Percentiles rank a stretch among this genome's conserved stretches.
These are phyloP conservation scores for Murina feae DNA, from an alignment of 2,113 vertebrate genomes.

Conservation along the genomic window DNA sequence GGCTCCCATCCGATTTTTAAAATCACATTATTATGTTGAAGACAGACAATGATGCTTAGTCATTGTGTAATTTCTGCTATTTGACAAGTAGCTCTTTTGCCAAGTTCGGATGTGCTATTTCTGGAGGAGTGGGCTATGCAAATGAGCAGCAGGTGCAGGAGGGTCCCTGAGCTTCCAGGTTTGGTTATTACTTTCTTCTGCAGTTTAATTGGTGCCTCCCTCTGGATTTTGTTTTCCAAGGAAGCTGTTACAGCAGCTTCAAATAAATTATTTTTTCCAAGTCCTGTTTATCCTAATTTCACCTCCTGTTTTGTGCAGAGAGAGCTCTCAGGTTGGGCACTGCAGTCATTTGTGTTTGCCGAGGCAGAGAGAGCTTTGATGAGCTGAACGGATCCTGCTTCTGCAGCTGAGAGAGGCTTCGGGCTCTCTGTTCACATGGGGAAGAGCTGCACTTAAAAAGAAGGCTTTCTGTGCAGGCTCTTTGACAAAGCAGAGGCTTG, in stretches of 20 bases:
- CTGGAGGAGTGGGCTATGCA: background rate
- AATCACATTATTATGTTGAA: background rate
- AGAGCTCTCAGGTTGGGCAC: background rate
- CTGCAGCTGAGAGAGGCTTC: slow-evolving; percentile 45
- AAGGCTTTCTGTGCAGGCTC: slow-evolving; percentile 60
- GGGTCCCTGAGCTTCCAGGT: too few species aligned
- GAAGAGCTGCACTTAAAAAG: background rate
- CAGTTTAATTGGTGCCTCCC: background rate
- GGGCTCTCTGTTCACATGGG: slow-evolving; percentile 4
- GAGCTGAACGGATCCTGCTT: slow-evolving; percentile 17
- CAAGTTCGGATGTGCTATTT: background rate
- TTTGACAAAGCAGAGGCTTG: slow-evolving; percentile 67
- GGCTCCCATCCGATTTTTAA: background rate
- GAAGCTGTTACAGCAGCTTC: background rate
- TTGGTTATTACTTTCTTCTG: background rate
- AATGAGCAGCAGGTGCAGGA: background rate
- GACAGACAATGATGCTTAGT: background rate
- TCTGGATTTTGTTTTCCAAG: background rate
- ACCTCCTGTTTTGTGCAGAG: slow-evolving; percentile 8
- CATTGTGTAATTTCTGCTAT: background rate
- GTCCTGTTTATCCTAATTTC: background rate
- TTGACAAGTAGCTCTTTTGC: background rate
- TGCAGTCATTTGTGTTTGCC: background rate
- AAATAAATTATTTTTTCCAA: slow-evolving; percentile 14
- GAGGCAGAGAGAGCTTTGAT: background rate